Conservation (phyloP, 2,888 invertebrate species). For the Lasioglossum malachurum region DNA sequence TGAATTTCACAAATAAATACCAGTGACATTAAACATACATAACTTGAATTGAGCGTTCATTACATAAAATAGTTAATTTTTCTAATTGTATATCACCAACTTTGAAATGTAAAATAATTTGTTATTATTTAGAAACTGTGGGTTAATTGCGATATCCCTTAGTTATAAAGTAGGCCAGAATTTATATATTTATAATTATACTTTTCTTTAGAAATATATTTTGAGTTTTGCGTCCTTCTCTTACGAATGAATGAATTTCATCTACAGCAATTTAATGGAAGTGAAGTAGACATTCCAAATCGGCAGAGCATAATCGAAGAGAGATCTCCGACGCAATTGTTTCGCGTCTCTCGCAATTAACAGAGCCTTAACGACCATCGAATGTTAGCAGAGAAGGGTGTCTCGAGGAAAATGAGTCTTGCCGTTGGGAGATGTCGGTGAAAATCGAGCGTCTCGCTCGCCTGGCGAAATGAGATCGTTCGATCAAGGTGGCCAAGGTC, state of each 20-base stretch:
- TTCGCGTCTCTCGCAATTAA: not conserved
- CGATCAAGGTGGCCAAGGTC: conserved; percentile 33
- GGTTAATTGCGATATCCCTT: no score
- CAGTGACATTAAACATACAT: not conserved
- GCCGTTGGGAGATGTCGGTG: not conserved
- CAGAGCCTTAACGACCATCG: not conserved
- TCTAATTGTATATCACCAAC: no score
- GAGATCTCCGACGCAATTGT: not conserved
- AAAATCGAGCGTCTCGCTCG: not conserved
- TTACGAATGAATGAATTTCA: no score
- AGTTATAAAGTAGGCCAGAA: no score
- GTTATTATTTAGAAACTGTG: no score
- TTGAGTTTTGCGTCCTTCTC: no score
- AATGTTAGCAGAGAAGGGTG: not conserved
- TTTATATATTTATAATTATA: no score
- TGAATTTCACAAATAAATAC: not conserved
- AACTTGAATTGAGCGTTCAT: not conserved
- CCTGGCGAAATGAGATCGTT: conserved; percentile 44
- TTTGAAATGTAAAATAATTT: no score
- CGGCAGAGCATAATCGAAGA: not conserved
- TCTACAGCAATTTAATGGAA: not conserved
- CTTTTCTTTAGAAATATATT: no score
- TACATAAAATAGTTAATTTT: no score
- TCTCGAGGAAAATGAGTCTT: not conserved
- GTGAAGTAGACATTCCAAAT: not conserved